Percentiles rank a stretch among this genome's conserved stretches.
These are phyloP conservation scores for Temnopleurus reevesii DNA, from an alignment of 53 echinoderm and acorn worm genomes.

Conservation along the genomic window DNA sequence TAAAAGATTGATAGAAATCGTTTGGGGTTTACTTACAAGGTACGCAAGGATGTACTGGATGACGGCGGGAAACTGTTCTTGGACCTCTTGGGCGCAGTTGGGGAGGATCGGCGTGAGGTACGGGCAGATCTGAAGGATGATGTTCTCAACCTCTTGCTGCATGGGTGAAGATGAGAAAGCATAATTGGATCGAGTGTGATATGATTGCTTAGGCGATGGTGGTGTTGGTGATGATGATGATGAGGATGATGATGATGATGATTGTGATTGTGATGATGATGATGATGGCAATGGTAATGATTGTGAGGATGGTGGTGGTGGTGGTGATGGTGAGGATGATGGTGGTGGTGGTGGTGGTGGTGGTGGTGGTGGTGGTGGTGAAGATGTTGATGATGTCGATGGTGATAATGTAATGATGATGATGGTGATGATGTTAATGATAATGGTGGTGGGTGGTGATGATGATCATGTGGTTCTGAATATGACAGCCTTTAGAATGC, in stretches of 20 bases:
- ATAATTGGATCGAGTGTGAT: neutral
- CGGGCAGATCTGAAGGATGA: slow-evolving; percentile 18
- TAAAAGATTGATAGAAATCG: neutral
- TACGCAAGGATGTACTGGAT: slow-evolving; percentile 2
- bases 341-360: neutral
- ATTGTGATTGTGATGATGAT: neutral
- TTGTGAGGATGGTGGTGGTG: neutral
- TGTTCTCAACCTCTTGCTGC: slow-evolving; percentile 49
- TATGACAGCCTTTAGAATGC: neutral
- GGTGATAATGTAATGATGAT: neutral
- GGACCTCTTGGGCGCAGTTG: slow-evolving; percentile 15
- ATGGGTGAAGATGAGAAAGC: neutral
- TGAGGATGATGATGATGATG: neutral
- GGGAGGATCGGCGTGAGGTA: neutral
- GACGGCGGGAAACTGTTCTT: slow-evolving; percentile 7
- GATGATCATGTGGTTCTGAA: neutral
- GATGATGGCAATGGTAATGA: neutral
- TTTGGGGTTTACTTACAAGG: neutral
- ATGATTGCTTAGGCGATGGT: neutral
- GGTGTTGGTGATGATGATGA: neutral
- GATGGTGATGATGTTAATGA: neutral
- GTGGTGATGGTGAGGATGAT: neutral
- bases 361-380: neutral
- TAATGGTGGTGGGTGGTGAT: neutral
- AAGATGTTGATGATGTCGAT: neutral